A percentile compares a stretch with the other conserved stretches of the same genome.
These are phyloP conservation scores for Vireo griseus DNA, from an alignment of 2,797 vertebrate genomes.

Conservation along the genomic window DNA sequence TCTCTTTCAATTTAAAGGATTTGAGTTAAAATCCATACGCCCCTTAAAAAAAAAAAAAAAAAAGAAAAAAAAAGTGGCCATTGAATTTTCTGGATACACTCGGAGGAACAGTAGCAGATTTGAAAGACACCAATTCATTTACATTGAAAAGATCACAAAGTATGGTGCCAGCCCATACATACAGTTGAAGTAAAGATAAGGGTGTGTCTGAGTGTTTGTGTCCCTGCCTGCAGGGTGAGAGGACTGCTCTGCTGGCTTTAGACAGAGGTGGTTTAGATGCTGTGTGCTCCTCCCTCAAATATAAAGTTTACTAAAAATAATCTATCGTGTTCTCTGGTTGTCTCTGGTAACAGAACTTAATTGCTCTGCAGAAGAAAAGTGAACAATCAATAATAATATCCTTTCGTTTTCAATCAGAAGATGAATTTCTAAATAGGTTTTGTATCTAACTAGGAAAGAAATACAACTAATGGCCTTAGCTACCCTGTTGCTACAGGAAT, in stretches of 20 bases:
- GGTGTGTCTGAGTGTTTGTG: not conserved
- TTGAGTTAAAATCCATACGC: not conserved
- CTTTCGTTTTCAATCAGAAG: not conserved
- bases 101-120: not conserved
- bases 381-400: not conserved
- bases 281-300: not conserved
- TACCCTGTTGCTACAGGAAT: not conserved
- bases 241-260: not conserved
- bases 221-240: not conserved
- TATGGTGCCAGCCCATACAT: not conserved
- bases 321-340: not conserved
- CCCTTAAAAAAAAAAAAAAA: not conserved
- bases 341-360: not conserved
- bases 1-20: not conserved
- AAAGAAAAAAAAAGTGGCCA: rapidly evolving
- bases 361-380: not conserved
- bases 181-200: not conserved
- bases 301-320: not conserved
- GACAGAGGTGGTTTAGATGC: not conserved
- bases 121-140: not conserved
- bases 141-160: not conserved
- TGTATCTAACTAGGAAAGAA: not conserved
- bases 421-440: not conserved
- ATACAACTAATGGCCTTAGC: not conserved
- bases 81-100: not conserved